Percentiles rank a stretch among this genome's conserved stretches.
Conservation (phyloP, 2,113 vertebrate species). For the Eidolon helvum region DNA sequence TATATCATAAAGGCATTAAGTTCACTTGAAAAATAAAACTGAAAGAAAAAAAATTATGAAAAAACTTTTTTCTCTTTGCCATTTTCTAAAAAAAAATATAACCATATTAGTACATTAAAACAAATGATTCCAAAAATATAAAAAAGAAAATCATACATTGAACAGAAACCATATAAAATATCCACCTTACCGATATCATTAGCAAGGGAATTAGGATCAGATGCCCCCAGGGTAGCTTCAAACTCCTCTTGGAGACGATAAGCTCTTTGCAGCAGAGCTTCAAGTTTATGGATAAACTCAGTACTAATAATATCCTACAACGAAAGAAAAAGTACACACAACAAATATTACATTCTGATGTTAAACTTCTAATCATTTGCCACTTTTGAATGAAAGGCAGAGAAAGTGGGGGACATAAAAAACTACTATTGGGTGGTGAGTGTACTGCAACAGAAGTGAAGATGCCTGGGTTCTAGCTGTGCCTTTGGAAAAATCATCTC, state of each 20-base stretch:
- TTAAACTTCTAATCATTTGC: not conserved
- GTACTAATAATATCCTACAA: conserved; percentile 93
- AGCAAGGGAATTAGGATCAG: conserved; percentile 86
- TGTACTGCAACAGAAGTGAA: not conserved
- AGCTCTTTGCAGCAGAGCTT: conserved; percentile 94
- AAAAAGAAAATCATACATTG: not conserved
- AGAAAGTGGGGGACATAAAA: not conserved
- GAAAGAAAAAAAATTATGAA: not conserved
- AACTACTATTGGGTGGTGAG: not conserved
- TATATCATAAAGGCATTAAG: not conserved
- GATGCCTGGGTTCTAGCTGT: not conserved
- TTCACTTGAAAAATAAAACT: conserved; percentile 43
- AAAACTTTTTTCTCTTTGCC: not conserved
- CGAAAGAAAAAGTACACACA: conserved; percentile 12
- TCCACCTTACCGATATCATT: conserved; percentile 88
- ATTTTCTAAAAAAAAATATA: not conserved
- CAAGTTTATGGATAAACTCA: conserved; percentile 96
- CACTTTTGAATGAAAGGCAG: not conserved
- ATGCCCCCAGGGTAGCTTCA: conserved; percentile 90
- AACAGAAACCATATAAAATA: not conserved
- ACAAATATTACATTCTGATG: not conserved
- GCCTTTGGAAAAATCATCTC: not conserved
- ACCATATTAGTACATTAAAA: not conserved
- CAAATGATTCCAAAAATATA: not conserved
- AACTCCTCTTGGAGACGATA: conserved; percentile 98